Conservation (phyloP, 2,888 invertebrate species). For the Brachylomia viminalis region DNA sequence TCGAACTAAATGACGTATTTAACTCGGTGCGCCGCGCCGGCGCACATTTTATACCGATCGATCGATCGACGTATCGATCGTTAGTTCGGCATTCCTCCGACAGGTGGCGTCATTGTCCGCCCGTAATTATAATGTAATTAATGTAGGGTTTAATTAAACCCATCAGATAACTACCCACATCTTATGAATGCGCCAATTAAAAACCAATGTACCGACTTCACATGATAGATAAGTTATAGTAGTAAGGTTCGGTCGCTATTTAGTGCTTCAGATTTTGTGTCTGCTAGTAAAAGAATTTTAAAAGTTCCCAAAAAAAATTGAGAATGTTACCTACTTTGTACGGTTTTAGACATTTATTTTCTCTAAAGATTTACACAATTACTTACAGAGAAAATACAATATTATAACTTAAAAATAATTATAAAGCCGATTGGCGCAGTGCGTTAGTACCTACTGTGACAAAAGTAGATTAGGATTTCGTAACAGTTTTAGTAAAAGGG, state of each 20-base stretch:
- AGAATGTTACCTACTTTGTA: no score
- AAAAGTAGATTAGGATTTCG: no score
- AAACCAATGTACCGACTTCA: constrained; percentile 59
- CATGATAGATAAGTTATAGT: constrained; percentile 58
- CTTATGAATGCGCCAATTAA: constrained; percentile 87
- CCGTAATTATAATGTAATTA: constrained; percentile 89
- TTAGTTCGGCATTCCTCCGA: constrained; percentile 83
- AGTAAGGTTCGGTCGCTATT: constrained; percentile 14
- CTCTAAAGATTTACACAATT: no score
- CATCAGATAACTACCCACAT: constrained; percentile 82
- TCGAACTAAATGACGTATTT: constrained; percentile 58
- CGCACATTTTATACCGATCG: constrained; percentile 64
- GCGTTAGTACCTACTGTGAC: no score
- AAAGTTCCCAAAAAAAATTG: not conserved
- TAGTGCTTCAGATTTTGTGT: constrained; percentile 16
- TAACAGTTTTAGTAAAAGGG: no score
- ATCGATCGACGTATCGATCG: constrained; percentile 71
- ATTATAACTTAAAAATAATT: no score
- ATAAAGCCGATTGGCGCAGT: no score
- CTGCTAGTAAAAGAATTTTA: not conserved
- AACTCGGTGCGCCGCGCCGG: constrained; percentile 58
- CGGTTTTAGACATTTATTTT: no score
- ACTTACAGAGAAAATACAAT: no score
- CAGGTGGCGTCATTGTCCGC: constrained; percentile 86
- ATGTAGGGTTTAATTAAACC: constrained; percentile 85